Base-by-base conservation (phyloP, 2,113 vertebrate species). In the Pseudolaguvia tuberculata region DNA sequence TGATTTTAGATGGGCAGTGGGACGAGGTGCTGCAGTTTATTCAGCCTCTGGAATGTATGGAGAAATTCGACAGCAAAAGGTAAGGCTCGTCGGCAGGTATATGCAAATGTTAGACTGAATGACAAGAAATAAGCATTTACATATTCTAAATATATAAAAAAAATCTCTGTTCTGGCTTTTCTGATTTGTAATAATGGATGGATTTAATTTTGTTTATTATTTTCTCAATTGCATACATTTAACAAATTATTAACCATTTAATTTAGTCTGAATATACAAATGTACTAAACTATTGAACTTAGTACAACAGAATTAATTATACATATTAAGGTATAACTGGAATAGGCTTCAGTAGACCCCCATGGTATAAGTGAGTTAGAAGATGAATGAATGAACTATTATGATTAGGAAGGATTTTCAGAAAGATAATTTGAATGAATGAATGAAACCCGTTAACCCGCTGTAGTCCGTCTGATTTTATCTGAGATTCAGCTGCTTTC, bases 1-100 rank as follows among this genome's bases (percentile, higher is more conserved):
- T 99, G 70, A 93, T 99, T 71, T 90, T 99, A 78, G 97, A 99
- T 67, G 97, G 97, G 61, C 95, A 99, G 45, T 99, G 97, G 97
- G 97, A 99, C 84, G 97, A 99, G 71, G 95, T 99, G 85, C 92
- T 98, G 88, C 96, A 99, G 23, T 99, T 99, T 83, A 99, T 98
- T 86, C 96, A 99, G 50, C 97, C 97, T 80, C 89, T 99, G 50
- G 97, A 99, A 82, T 93, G 94, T 81, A 95, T 98, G 95, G 95
- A 98, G 72, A 98, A 94, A 87, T 99, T 99, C 88, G 94, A 99
- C 88, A 94, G 92, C 82, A 99, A 97, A 91, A 93, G 94, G 97
- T 97, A 82, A 77, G 79, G 27, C 66, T 73, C 61, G 62, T 77
- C 23, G 31, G 2, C 21, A 70, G 2, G 23, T 1, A 14, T 17